A percentile compares a stretch with the other conserved stretches of the same genome.
Evolutionary conservation across 2,888 invertebrate genomes (phyloP).

Genomic region (Cecidostiba fungosa): DNA sequence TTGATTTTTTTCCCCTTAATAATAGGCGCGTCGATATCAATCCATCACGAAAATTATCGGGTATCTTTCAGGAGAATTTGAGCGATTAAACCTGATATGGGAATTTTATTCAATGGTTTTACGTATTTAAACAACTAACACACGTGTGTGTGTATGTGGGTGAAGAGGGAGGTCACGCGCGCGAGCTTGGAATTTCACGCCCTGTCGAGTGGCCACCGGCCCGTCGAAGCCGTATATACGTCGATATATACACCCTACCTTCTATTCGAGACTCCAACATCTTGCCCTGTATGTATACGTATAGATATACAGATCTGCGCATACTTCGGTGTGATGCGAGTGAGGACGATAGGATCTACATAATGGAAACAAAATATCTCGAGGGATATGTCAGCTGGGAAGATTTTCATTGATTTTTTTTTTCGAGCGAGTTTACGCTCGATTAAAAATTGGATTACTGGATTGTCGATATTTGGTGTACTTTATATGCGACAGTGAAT

Average conservation of each 20-base stretch:
- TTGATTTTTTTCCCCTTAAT: constrained; percentile 25
- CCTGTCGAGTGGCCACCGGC: constrained; percentile 51
- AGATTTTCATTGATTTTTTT: constrained; percentile 35
- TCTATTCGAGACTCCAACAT: neutral
- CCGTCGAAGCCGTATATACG: constrained; percentile 40
- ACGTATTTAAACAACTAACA: no score
- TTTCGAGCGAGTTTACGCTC: neutral
- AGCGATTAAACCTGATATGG: constrained; percentile 27
- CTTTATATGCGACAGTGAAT: no score
- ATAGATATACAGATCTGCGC: neutral
- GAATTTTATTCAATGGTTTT: constrained; percentile 7
- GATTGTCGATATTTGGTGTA: no score
- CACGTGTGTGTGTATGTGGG: neutral
- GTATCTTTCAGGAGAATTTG: constrained; percentile 42
- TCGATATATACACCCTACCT: neutral
- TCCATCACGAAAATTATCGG: constrained; percentile 55
- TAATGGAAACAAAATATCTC: constrained; percentile 51
- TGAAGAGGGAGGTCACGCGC: constrained; percentile 14
- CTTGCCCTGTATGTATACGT: neutral
- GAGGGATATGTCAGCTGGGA: neutral
- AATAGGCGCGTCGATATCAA: constrained; percentile 46
- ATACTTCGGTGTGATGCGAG: neutral
- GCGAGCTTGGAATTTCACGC: constrained; percentile 54
- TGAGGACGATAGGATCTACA: constrained; percentile 34
- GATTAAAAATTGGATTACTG: neutral